Evolutionary conservation across 2,113 vertebrate species (phyloP), one percentile per base, ranked within the genome.

Genomic region (Onychostoma macrolepis): DNA sequence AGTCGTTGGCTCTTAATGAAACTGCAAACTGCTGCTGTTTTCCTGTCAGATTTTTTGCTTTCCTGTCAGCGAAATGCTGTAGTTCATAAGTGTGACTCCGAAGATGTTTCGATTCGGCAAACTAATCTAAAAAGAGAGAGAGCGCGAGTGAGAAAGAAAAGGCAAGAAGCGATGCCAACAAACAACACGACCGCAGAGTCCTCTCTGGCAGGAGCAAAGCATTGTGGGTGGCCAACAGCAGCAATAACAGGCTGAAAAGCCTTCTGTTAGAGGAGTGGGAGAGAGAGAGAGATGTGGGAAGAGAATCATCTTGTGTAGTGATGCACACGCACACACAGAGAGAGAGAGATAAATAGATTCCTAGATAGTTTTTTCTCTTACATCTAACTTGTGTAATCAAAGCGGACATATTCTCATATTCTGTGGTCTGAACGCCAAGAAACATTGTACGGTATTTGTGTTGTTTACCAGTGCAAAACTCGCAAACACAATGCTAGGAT

Each of bases 171-270:
- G 74, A 74, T 78, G 83, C 84, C 80, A 89, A 80, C 83, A 87
- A 87, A 87, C 71, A 88, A 89, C 78, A 87, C 86, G 86, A 89
- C 87, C 78, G 87, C 87, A 88, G 88, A 84, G 89, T 87, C 88
- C 85, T 87, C 84, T 38, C 61, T 87, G 90, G 86, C 89, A 90
- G 69, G 80, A 85, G 89, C 89, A 85, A 87, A 78, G 72, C 67
- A 89, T 89, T 89, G 86, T 87, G 88, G 88, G 86, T 85, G 83
- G 80, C 83, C 84, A 80, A 80, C 75, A 86, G 58, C 87, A 78
- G 76, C 88, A 86, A 83, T 72, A 85, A 87, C 86, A 80, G 86
- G 86, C 88, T 81, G 81, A 82, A 90, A 67, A 82, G 80, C 89
- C 84, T 85, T 83, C 85, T 83, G 86, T 86, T 85, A 81, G 81